phyloP scores from a whole-genome alignment of 2,888 invertebrate species.

The Heliconius erato region DNA sequence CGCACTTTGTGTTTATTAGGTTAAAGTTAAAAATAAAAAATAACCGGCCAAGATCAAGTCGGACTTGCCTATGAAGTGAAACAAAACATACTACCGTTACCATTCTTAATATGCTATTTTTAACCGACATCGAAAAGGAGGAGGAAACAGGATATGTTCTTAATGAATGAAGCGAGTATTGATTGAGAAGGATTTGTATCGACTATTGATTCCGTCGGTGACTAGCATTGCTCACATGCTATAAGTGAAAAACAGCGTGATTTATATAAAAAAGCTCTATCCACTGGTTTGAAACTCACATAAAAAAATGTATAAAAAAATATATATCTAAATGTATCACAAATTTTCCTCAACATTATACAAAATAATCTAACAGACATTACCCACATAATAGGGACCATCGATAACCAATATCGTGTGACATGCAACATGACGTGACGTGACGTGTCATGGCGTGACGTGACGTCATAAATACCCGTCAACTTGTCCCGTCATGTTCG shows the following conservation, averaged over 20 bases:
- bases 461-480: constrained; percentile 50
- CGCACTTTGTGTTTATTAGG: background rate
- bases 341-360: constrained; percentile 1
- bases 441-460: constrained; percentile 28
- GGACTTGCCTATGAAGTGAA: too few relatives aligned
- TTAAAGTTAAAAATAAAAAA: too few relatives aligned
- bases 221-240: background rate
- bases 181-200: too few relatives aligned
- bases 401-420: constrained; percentile 49
- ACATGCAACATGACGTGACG: constrained; percentile 37
- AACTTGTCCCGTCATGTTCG: constrained; percentile 45
- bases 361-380: constrained; percentile 29
- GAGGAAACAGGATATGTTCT: too few relatives aligned
- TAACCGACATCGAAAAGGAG: too few relatives aligned
- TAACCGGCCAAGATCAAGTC: too few relatives aligned
- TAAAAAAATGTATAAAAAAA: background rate
- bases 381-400: constrained; percentile 37
- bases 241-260: background rate
- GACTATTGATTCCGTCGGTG: too few relatives aligned
- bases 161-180: too few relatives aligned
- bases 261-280: background rate
- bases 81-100: too few relatives aligned
- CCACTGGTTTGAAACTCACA: background rate
- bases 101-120: too few relatives aligned
- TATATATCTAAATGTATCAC: background rate